Evolutionary conservation across 2,113 vertebrate species (phyloP), one percentile per base, ranked within the genome.

Genomic region (Macroglossus sobrinus): DNA sequence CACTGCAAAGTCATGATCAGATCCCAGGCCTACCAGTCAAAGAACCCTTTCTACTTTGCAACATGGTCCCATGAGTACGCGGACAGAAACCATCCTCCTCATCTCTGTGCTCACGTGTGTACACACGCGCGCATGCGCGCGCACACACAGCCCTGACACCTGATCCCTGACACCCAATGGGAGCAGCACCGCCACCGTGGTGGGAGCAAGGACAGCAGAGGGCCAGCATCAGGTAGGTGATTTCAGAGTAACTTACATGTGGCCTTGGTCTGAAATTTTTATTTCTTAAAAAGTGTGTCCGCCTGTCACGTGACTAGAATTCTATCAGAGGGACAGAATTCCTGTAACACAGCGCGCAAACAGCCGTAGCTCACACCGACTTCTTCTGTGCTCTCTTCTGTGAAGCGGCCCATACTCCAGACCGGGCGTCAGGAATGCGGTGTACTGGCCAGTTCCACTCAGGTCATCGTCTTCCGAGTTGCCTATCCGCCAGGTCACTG

Each of bases 401-500:
- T n/a, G n/a, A n/a, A n/a, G n/a, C n/a, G n/a, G n/a, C n/a, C 93
- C 96, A 69, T 89, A 81, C 78, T 75, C 82, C 88, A n/a, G 80
- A 61, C 9, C 4, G 72, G 21, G 72, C 7, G 0, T 76, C 45
- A 64, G 86, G 38, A 90, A 47, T 4, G 28, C 38, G 47, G 63
- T 63, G 43, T 3, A 63, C 53, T 14, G 72, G 92, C 91, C 86
- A 68, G 33, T 94, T 94, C 97, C 69, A 78, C 7, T 57, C 96
- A 92, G 96, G 97, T 95, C 81, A 97, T 96, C 95, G 93, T 33
- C 95, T 76, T 98, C 95, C 89, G 93, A 94, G 93, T 84, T 96
- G 95, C 95, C 96, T 18, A 1, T 55, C 72, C 98, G 26, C 43
- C 21, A 43, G 12, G 30, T 30, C 57, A 43, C 38, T 19, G 26